These are phyloP conservation scores for Stenoptilia bipunctidactyla DNA, from an alignment of 2,888 invertebrate genomes.

Conservation along the genomic window DNA sequence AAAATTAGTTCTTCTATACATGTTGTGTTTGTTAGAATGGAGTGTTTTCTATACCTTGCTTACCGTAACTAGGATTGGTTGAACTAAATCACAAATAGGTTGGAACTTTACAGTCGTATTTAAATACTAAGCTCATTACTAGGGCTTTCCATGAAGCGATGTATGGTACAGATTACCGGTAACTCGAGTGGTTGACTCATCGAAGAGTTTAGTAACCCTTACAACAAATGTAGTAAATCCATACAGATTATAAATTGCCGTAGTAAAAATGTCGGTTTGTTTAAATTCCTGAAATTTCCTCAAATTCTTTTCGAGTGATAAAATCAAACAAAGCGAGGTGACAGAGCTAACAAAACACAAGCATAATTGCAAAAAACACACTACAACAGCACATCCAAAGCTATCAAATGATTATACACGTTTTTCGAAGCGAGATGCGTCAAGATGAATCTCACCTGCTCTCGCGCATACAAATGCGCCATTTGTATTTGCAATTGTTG, in stretches of 20 bases:
- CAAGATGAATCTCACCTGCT: slow-evolving; percentile 65
- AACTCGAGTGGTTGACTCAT: not conserved
- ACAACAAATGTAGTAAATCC: too few relatives aligned
- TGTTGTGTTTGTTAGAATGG: too few relatives aligned
- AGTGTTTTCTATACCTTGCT: too few relatives aligned
- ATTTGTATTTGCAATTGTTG: slow-evolving; percentile 74
- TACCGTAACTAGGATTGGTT: too few relatives aligned
- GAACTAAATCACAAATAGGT: too few relatives aligned
- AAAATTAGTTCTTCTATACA: too few relatives aligned
- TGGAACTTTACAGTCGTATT: too few relatives aligned
- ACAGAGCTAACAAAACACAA: slow-evolving; percentile 40
- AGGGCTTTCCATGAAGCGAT: not conserved
- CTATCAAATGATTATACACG: slow-evolving; percentile 42
- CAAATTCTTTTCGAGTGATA: not conserved
- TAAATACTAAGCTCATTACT: not conserved
- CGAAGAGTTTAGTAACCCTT: too few relatives aligned
- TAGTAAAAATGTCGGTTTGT: too few relatives aligned
- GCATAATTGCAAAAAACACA: slow-evolving; percentile 35
- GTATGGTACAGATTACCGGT: not conserved
- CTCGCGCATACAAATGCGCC: slow-evolving; percentile 68
- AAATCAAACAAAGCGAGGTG: slow-evolving; percentile 28
- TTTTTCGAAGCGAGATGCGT: slow-evolving; percentile 53
- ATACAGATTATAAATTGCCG: too few relatives aligned
- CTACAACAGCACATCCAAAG: slow-evolving; percentile 70
- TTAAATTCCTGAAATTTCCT: too few relatives aligned